A percentile compares a stretch with the other conserved stretches of the same genome.
These are phyloP conservation scores for Arctopsyche grandis DNA, from an alignment of 1,140 invertebrate species.

Conservation along the genomic window DNA sequence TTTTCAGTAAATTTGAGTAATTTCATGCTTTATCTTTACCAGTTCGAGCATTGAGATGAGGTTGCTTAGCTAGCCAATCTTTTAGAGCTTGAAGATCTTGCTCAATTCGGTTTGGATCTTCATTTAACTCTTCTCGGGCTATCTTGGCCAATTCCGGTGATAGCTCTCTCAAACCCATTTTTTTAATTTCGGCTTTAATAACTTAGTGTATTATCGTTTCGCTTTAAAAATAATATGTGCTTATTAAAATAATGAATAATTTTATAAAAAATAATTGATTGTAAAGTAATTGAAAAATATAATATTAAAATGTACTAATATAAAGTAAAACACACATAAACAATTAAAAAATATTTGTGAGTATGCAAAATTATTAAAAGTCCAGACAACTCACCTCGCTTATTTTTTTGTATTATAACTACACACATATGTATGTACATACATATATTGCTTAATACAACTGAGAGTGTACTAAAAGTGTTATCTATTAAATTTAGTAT, in stretches of 20 bases:
- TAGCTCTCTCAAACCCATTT: slow-evolving; percentile 59
- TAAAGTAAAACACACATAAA: background rate
- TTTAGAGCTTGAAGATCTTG: slow-evolving; percentile 74
- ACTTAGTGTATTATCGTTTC: background rate
- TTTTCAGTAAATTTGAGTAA: background rate
- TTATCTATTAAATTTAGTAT: no score
- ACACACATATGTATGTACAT: background rate
- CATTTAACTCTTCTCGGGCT: slow-evolving; percentile 60
- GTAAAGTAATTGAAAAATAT: slow-evolving; percentile 65
- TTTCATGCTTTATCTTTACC: background rate
- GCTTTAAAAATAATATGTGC: slow-evolving; percentile 45
- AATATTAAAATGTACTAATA: slow-evolving; percentile 61
- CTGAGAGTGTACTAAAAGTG: no score
- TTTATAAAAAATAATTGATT: background rate
- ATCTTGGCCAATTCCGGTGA: slow-evolving; percentile 59
- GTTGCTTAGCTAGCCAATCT: slow-evolving; percentile 78
- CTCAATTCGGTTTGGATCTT: slow-evolving; percentile 57
- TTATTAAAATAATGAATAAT: slow-evolving; percentile 52
- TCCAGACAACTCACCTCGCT: background rate
- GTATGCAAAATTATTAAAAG: background rate
- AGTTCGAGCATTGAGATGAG: slow-evolving; percentile 66
- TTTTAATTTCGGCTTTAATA: background rate
- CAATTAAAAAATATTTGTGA: background rate
- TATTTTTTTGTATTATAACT: background rate
- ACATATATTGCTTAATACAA: background rate